Evolutionary conservation across 2,113 vertebrate species (phyloP).

Genomic region (Odobenus rosmarus): DNA sequence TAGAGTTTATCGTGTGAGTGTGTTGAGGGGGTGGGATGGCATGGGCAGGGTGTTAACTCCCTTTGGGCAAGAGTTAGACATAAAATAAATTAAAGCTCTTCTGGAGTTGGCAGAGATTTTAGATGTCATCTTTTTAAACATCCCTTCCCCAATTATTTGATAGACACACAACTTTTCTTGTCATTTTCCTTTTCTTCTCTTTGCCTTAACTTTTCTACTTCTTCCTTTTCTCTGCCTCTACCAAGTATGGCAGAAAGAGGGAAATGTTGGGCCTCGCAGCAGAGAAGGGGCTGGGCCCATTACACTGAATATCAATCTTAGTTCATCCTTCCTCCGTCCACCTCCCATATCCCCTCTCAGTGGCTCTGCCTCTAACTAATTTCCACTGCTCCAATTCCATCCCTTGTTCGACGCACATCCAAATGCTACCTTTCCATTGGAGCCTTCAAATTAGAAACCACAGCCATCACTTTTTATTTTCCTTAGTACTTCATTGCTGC

Average conservation of each 20-base stretch:
- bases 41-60: neutral
- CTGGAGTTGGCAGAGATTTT: neutral
- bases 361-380: neutral
- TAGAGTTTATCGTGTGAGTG: neutral
- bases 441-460: neutral
- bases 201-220: neutral
- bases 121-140: neutral
- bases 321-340: neutral
- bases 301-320: neutral
- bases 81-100: neutral
- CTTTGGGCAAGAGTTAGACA: neutral
- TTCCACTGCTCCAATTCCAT: neutral
- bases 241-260: neutral
- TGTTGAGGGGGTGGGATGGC: neutral
- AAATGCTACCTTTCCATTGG: neutral
- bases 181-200: neutral
- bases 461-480: neutral
- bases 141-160: neutral
- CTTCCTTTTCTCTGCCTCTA: neutral
- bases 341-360: neutral
- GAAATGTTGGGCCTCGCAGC: neutral
- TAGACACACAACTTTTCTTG: neutral
- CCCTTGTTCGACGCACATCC: neutral
- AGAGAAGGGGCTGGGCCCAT: neutral
- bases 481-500: neutral